Evolutionary conservation across 2,888 invertebrate species (phyloP).

Genomic region (Strigamia transsilvanica): DNA sequence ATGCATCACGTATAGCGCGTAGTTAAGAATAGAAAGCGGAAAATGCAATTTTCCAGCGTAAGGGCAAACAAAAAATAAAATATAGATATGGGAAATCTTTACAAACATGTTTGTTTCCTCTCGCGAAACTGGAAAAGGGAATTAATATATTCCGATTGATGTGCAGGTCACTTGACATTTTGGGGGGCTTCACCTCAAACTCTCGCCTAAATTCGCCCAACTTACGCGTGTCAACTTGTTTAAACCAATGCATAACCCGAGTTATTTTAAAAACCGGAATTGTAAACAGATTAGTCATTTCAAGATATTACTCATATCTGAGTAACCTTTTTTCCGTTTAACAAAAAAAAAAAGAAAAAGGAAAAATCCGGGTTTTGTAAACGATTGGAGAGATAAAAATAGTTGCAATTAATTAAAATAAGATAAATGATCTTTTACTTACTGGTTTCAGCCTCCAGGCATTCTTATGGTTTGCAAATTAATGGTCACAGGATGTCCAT

Average conservation of each 20-base stretch:
- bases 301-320: neutral
- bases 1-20: neutral
- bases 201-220: neutral
- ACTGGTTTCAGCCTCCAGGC: conserved; percentile 20
- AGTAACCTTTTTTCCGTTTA: neutral
- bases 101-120: neutral
- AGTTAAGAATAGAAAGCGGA: neutral
- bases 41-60: neutral
- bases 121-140: neutral
- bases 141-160: neutral
- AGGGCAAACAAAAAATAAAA: neutral
- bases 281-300: neutral
- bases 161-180: conserved; percentile 7
- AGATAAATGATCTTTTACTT: neutral
- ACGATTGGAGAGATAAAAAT: neutral
- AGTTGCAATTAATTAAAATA: neutral
- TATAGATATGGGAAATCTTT: conserved; percentile 40
- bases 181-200: conserved; percentile 27
- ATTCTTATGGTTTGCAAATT: neutral
- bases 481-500: conserved; percentile 9
- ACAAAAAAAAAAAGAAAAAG: neutral
- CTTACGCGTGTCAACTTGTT: conserved; percentile 35
- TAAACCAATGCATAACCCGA: neutral
- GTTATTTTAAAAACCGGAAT: conserved; percentile 29
- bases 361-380: neutral